Percentiles rank a stretch among this genome's conserved stretches.
phyloP scores from a whole-genome alignment of 1,140 invertebrate species.

The Ctenoplectra terminalis region DNA sequence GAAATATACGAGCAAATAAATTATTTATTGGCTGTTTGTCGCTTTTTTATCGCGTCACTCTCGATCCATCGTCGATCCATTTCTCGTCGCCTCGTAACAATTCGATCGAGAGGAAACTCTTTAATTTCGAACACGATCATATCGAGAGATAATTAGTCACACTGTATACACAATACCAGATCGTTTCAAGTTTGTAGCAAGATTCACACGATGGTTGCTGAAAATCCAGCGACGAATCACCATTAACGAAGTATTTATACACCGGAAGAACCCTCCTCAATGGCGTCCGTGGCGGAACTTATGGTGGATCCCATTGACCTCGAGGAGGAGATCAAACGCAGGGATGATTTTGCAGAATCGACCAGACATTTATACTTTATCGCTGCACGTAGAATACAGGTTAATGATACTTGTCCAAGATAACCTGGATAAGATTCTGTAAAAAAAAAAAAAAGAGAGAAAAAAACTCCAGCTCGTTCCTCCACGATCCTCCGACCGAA shows the following conservation, averaged over 20 bases:
- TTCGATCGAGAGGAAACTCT: no score
- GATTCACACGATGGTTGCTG: background rate
- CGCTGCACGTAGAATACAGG: constrained; percentile 73
- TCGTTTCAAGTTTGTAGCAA: background rate
- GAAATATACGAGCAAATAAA: constrained; percentile 26
- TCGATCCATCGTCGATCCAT: no score
- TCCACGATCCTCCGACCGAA: background rate
- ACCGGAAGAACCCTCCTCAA: background rate
- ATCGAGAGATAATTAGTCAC: background rate
- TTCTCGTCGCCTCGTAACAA: no score
- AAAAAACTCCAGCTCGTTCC: no score
- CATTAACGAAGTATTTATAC: background rate
- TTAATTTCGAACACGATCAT: no score
- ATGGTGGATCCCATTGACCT: constrained; percentile 42
- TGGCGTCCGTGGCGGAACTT: constrained; percentile 62
- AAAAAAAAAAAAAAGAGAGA: no score
- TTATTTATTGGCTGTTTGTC: constrained; percentile 15
- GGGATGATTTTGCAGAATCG: constrained; percentile 51
- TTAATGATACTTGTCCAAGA: constrained; percentile 29
- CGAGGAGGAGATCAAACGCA: constrained; percentile 51
- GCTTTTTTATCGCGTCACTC: no score
- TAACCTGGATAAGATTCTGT: background rate
- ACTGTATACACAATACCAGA: background rate
- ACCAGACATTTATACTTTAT: constrained; percentile 57
- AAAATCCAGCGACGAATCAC: no score